Percentiles rank a stretch among this genome's conserved stretches.
These are phyloP conservation scores for Volucella bombylans DNA, from an alignment of 2,888 invertebrate genomes.

Conservation along the genomic window DNA sequence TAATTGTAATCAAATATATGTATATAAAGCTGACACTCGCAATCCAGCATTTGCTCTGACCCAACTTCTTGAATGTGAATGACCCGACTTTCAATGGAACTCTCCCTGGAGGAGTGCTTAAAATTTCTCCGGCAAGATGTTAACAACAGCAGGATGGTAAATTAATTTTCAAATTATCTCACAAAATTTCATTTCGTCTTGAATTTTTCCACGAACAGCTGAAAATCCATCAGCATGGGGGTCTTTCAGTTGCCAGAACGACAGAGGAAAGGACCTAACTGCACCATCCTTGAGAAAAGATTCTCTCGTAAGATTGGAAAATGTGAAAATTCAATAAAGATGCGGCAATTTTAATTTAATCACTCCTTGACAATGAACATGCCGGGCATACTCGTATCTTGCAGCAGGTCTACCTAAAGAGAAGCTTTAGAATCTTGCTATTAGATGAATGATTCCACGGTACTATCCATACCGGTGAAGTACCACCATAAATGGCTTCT, in stretches of 20 bases:
- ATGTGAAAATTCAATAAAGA: constrained; percentile 72
- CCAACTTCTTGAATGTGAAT: constrained; percentile 12
- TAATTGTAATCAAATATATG: constrained; percentile 45
- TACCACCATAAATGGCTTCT: constrained; percentile 24
- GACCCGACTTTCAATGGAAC: constrained; percentile 5
- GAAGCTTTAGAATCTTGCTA: constrained; percentile 3
- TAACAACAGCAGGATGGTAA: constrained; percentile 51
- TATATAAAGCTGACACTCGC: constrained; percentile 9
- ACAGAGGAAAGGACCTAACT: background rate
- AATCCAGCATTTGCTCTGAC: constrained; percentile 26
- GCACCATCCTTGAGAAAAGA: constrained; percentile 15
- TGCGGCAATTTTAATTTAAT: constrained; percentile 73
- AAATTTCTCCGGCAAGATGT: constrained; percentile 44
- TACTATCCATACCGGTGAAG: no score
- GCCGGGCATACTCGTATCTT: constrained; percentile 18
- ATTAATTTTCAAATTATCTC: constrained; percentile 67
- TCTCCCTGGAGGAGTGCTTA: constrained; percentile 23
- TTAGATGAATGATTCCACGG: no score
- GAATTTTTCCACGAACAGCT: constrained; percentile 1
- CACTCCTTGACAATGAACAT: constrained; percentile 62
- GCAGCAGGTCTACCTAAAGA: constrained; percentile 9
- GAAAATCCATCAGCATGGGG: background rate
- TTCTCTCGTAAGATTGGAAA: constrained; percentile 55
- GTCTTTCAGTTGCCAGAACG: background rate
- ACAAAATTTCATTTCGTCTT: constrained; percentile 28